Evolutionary conservation across 2,888 invertebrate genomes (phyloP).

Genomic region (Scrobipalpa costella): DNA sequence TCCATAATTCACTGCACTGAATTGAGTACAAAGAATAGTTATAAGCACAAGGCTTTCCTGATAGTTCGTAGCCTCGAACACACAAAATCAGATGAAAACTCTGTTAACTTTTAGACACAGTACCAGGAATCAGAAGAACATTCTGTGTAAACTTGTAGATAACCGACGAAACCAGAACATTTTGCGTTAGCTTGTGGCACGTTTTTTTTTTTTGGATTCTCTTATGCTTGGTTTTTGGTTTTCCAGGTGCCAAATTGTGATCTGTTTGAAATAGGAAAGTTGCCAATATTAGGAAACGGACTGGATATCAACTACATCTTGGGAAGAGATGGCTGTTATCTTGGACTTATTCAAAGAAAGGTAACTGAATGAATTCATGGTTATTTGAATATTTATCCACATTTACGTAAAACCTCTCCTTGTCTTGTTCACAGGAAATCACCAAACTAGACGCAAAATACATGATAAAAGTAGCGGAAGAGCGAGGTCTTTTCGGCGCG

Average conservation of each 20-base stretch:
- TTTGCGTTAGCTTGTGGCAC: background rate
- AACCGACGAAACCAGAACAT: too few species aligned
- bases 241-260: slow-evolving; percentile 85
- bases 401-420: too few species aligned
- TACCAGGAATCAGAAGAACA: too few species aligned
- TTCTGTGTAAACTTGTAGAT: too few species aligned
- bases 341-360: slow-evolving; percentile 85
- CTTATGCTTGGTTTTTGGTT: background rate
- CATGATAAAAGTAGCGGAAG: slow-evolving; percentile 91
- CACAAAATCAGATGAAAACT: too few species aligned
- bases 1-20: too few species aligned
- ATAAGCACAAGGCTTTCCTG: too few species aligned
- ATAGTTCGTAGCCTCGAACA: too few species aligned
- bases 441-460: slow-evolving; percentile 90
- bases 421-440: slow-evolving; percentile 86
- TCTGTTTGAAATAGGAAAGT: slow-evolving; percentile 83
- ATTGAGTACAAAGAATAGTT: too few species aligned
- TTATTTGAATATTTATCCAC: too few species aligned
- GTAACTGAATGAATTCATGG: slow-evolving; percentile 56
- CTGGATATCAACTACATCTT: slow-evolving; percentile 72
- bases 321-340: slow-evolving; percentile 83
- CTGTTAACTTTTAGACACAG: too few species aligned
- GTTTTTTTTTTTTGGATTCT: too few species aligned
- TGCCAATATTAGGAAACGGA: slow-evolving; percentile 79
- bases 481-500: slow-evolving; percentile 87